phyloP scores from a whole-genome alignment of 2,113 vertebrate species.

The Heterochromis multidens region DNA sequence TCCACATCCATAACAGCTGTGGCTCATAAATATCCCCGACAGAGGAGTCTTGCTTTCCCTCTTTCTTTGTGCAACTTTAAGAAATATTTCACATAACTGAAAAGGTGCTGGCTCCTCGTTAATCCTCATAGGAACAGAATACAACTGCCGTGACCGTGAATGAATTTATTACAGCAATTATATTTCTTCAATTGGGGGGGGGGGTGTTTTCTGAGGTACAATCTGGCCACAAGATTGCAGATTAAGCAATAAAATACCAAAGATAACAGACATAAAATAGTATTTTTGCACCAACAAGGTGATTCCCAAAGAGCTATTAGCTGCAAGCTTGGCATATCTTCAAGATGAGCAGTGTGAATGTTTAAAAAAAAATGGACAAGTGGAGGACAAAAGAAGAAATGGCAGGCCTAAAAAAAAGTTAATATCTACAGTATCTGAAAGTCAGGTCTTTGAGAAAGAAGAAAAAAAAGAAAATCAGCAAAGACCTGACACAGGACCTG shows the following conservation, averaged over 20 bases:
- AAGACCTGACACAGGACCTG: background rate
- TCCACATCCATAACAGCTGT: slow-evolving; percentile 21
- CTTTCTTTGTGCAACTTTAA: background rate
- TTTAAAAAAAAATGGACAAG: background rate
- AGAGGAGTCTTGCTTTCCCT: background rate
- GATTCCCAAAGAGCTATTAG: accelerated
- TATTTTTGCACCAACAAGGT: background rate
- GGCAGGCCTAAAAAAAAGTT: accelerated
- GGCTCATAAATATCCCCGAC: slow-evolving; percentile 20
- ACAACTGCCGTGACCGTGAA: accelerated
- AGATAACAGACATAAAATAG: background rate
- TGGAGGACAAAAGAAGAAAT: background rate
- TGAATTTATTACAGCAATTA: background rate
- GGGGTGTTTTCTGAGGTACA: background rate
- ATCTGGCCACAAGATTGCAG: background rate
- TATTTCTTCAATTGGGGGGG: background rate
- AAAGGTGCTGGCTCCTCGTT: background rate
- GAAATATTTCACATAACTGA: background rate
- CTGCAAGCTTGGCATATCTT: background rate
- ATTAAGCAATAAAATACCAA: background rate
- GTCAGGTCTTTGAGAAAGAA: background rate
- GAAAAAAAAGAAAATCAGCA: background rate
- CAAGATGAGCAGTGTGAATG: background rate
- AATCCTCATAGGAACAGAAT: background rate
- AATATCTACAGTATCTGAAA: background rate